Base-by-base conservation (phyloP, 2,888 invertebrate species). In the Achlya flavicornis region DNA sequence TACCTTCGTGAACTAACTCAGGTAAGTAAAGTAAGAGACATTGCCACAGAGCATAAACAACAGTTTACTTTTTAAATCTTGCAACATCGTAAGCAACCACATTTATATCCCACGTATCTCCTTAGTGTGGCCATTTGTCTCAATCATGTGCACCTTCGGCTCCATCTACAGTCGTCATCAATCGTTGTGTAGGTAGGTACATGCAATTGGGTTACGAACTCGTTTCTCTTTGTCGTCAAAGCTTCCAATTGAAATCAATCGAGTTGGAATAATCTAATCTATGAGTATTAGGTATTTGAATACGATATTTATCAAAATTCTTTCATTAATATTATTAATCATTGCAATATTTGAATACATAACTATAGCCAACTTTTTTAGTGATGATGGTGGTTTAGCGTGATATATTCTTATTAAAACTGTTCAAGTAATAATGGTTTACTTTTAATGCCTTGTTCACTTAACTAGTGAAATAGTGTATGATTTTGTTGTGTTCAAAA, bases 121-220 rank as follows among this genome's bases (percentile, higher is more conserved):
- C 19, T 60, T 60, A 60, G 41, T 60, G 60, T 0, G 60, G 60
- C 41, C 41, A 60, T 60, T 41, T 60, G 41, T 60, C 60, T 60
- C 60, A 60, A 60, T 60, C 60, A 26, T 16, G 41, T 41, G 38
- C 60, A 63, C 61, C 61, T 61, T 43, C 41, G 43, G 60, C 16
- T 41, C 14, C 14, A 59, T 63, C 57, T 60, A 11, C 16, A 32
- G 57, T 60, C 38, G 48, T 32, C 63, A 63, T 63, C 63, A 63
- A 63, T 63, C 63, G 63, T 63, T 53, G 57, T 12, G 41, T 41
- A n/a, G n/a, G n/a, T n/a, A n/a, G n/a, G n/a, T n/a, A 60, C 43
- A 60, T 41, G 41, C 60, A 60, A 43, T 60, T 53, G 53, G 19
- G 16, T 60, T 60, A 60, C 26, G 41, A 41, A 6, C 41, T 60